phyloP scores from a whole-genome alignment of 2,888 invertebrate species.

The Limenitis arthemis region DNA sequence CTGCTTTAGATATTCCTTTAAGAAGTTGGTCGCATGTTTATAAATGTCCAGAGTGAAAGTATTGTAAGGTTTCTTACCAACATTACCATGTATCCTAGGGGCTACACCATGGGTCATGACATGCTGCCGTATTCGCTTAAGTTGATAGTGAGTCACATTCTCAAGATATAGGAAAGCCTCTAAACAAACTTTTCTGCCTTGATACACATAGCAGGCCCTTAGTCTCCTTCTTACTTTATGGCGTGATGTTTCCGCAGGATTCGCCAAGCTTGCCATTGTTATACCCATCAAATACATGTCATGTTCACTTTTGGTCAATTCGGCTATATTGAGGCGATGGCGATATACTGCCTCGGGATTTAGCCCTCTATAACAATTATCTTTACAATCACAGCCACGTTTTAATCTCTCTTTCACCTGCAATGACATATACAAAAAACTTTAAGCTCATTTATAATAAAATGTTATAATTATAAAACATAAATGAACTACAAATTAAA shows the following conservation, averaged over 20 bases:
- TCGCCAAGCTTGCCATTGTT: slow-evolving; percentile 84
- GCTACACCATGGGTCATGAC: slow-evolving; percentile 85
- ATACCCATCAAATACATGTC: slow-evolving; percentile 91
- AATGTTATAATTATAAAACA: not conserved
- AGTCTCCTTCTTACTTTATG: slow-evolving; percentile 81
- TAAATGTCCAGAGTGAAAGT: slow-evolving; percentile 85
- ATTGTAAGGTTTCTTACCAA: slow-evolving; percentile 85
- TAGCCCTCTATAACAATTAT: slow-evolving; percentile 82
- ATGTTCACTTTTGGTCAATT: slow-evolving; percentile 85
- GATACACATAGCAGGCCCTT: slow-evolving; percentile 83
- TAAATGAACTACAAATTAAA: not conserved
- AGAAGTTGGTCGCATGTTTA: slow-evolving; percentile 82
- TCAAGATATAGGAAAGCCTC: slow-evolving; percentile 86
- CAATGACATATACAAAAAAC: not conserved
- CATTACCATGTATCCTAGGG: slow-evolving; percentile 83
- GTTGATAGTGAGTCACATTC: slow-evolving; percentile 84
- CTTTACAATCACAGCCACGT: slow-evolving; percentile 84
- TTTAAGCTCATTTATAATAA: not conserved
- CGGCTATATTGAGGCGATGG: slow-evolving; percentile 83
- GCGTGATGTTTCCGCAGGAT: slow-evolving; percentile 79
- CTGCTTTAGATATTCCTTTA: slow-evolving; percentile 80
- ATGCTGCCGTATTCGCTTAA: slow-evolving; percentile 83
- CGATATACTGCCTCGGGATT: slow-evolving; percentile 83
- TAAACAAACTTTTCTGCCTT: slow-evolving; percentile 82
- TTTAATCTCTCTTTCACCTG: slow-evolving; percentile 79